Conservation (phyloP, 2,888 invertebrate species). For the Nineta flava region DNA sequence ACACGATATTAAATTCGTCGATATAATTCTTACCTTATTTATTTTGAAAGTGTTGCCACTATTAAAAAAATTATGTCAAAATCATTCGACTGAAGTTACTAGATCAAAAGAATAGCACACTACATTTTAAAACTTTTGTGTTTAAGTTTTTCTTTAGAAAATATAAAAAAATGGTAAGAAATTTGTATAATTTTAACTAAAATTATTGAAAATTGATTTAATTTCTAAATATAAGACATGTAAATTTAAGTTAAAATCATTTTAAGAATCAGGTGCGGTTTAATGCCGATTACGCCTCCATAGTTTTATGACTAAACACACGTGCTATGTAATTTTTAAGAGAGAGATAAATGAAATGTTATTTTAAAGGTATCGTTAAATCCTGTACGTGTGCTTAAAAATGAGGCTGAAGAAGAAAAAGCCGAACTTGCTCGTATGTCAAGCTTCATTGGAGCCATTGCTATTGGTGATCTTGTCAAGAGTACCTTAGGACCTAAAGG, state of each 20-base stretch:
- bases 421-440: slow-evolving; percentile 94
- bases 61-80: no score
- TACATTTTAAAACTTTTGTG: no score
- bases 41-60: no score
- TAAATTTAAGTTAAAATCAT: not conserved
- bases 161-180: no score
- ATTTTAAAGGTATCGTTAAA: slow-evolving; percentile 63
- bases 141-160: no score
- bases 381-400: slow-evolving; percentile 85
- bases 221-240: no score
- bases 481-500: slow-evolving; percentile 98
- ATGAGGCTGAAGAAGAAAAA: slow-evolving; percentile 96
- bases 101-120: no score
- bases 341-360: not conserved
- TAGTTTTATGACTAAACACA: not conserved
- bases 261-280: not conserved
- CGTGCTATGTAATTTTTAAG: not conserved
- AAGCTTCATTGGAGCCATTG: slow-evolving; percentile 96
- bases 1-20: no score
- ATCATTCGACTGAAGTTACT: no score
- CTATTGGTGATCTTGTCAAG: slow-evolving; percentile 95
- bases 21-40: no score
- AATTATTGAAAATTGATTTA: no score
- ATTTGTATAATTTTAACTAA: no score
- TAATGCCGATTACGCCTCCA: not conserved